phyloP scores from a whole-genome alignment of 92 coral and sea anemone genomes.

The Paramuricea clavata region DNA sequence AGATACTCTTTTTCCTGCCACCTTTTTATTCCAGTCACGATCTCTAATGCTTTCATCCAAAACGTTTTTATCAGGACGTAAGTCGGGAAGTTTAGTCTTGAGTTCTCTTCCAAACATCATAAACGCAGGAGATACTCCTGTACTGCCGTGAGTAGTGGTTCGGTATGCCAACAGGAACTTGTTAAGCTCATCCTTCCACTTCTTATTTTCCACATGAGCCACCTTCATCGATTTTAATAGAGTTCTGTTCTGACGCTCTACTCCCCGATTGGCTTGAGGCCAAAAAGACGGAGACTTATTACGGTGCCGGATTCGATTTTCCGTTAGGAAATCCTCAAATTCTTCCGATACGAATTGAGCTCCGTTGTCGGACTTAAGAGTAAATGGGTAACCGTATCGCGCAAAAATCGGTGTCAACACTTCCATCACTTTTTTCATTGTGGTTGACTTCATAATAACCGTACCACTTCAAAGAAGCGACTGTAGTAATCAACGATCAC shows the following conservation, averaged over 20 bases:
- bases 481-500: constrained; percentile 34
- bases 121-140: constrained; percentile 54
- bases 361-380: constrained; percentile 59
- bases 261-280: constrained; percentile 55
- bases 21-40: constrained; percentile 58
- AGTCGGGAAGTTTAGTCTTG: constrained; percentile 61
- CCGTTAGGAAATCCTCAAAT: constrained; percentile 47
- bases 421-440: background rate
- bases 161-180: constrained; percentile 60
- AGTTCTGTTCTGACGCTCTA: constrained; percentile 35
- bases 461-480: constrained; percentile 40
- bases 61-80: constrained; percentile 51
- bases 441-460: constrained; percentile 17
- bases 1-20: constrained; percentile 30
- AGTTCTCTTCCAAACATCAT: constrained; percentile 59
- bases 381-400: background rate
- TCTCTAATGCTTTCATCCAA: constrained; percentile 62
- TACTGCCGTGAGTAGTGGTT: constrained; percentile 60
- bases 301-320: constrained; percentile 56
- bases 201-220: constrained; percentile 64
- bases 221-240: constrained; percentile 42
- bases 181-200: constrained; percentile 40
- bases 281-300: constrained; percentile 40
- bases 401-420: background rate
- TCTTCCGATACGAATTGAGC: constrained; percentile 45